Base-by-base conservation (phyloP, 2,888 invertebrate species). In the Malachius bipustulatus region DNA sequence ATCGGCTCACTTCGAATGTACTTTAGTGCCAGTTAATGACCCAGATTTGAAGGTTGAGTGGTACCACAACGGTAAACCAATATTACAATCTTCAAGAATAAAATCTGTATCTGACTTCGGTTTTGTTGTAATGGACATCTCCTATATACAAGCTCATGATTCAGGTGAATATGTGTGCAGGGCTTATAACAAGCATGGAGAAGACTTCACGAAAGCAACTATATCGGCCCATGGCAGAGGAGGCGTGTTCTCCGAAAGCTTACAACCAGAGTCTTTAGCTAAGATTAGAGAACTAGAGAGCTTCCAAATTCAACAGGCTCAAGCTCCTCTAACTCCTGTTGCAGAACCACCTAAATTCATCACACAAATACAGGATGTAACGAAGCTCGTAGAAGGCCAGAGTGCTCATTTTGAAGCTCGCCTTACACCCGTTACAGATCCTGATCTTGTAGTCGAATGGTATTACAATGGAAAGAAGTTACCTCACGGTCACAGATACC, bases 31-130 rank as follows among this genome's bases (percentile, higher is more conserved):
- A 2, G 84, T 91, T 4, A 90, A 90, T 43, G 96, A 96, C 63
- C 91, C 93, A 2, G 78, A 85, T 28, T 77, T 96, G 65, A 82
- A 83, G 56, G 88, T 93, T 14, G 94, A 96, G 66, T 97, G 96
- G 96, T 94, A 85, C 66, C 89, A 89, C 55, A 90, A 98, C 58
- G 91, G 89, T 3, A 73, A 85, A 53, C 85, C 89, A 1, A 64
- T 98, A 46, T 74, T 85, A 37, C 87, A 90, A 56, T 85, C 88
- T 2, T 84, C 83, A 13, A 75, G 94, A 44, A 89, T 91, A 52
- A 91, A 93, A 64, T 84, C 84, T 42, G 87, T 94, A 1, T 88
- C 88, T 30, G 94, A 94, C 60, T 94, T 94, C 55, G 94, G 94
- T 32, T 94, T 88, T 57, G 91, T 93, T 8, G 81, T 90, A 4